A percentile compares a stretch with the other conserved stretches of the same genome.
Evolutionary conservation across 2,888 invertebrate genomes (phyloP).

Genomic region (Xestia xanthographa): DNA sequence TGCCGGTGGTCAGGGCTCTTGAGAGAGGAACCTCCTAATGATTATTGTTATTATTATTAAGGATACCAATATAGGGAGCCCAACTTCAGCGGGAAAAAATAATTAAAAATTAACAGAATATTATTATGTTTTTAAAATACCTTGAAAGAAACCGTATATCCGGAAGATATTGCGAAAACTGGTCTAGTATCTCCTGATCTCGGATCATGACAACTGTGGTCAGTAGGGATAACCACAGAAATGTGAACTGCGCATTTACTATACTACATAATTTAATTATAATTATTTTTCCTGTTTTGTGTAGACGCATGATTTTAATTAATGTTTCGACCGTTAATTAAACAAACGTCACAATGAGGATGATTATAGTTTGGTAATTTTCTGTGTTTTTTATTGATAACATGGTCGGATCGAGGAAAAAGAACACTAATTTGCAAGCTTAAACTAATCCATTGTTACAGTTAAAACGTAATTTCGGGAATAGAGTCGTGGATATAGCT

Average conservation of each 20-base stretch:
- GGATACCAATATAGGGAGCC: not conserved
- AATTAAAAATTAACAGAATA: not conserved
- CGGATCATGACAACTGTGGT: conserved; percentile 43
- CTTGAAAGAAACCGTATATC: conserved; percentile 8
- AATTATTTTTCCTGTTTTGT: not conserved
- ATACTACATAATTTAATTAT: conserved; percentile 1
- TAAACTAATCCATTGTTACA: not conserved
- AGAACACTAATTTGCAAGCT: not conserved
- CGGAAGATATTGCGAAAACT: not conserved
- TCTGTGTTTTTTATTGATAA: not conserved
- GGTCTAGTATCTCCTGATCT: conserved; percentile 3
- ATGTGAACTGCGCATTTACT: conserved; percentile 21
- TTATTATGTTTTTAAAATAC: not conserved
- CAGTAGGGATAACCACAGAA: conserved; percentile 46
- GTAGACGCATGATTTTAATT: not conserved
- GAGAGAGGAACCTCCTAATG: too few relatives aligned
- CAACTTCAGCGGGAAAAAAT: not conserved
- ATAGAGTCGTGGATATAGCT: not conserved
- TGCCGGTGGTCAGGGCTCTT: too few relatives aligned
- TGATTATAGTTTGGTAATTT: conserved; percentile 1
- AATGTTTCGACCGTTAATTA: not conserved
- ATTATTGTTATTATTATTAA: too few relatives aligned
- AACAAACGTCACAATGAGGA: conserved; percentile 18
- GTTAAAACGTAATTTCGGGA: not conserved
- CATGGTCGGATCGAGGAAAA: conserved; percentile 9